These are phyloP conservation scores for Paratrypauchen microcephalus DNA, from an alignment of 2,797 vertebrate species.

Conservation along the genomic window DNA sequence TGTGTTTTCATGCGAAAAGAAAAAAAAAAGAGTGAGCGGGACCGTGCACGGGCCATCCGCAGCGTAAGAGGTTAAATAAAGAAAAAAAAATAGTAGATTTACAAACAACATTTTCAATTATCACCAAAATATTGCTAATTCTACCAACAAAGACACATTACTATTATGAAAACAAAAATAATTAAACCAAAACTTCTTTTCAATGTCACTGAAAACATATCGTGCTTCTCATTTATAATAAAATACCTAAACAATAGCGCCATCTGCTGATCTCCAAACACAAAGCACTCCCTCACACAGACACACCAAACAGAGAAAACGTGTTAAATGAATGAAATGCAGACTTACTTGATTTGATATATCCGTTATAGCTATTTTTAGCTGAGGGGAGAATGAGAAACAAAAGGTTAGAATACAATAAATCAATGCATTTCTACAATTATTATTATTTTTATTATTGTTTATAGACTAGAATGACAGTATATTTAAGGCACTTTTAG, in stretches of 20 bases:
- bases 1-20: no score
- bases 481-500: constrained; percentile 38
- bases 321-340: constrained; percentile 27
- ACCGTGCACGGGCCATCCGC: no score
- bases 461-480: background rate
- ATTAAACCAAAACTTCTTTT: background rate
- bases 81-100: no score
- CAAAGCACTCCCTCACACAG: constrained; percentile 31
- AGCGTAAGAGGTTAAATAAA: no score
- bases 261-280: constrained; percentile 62
- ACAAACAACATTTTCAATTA: no score
- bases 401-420: constrained; percentile 63
- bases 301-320: background rate
- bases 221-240: background rate
- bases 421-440: background rate
- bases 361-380: constrained; percentile 87
- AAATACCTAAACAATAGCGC: constrained; percentile 50
- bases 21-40: no score
- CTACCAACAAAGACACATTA: no score
- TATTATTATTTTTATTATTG: background rate
- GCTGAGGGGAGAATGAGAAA: constrained; percentile 79
- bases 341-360: constrained; percentile 87
- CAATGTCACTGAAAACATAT: background rate
- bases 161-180: no score
- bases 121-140: no score